Base-by-base conservation (phyloP, 2,888 invertebrate species). In the Eristalinus sepulchralis region DNA sequence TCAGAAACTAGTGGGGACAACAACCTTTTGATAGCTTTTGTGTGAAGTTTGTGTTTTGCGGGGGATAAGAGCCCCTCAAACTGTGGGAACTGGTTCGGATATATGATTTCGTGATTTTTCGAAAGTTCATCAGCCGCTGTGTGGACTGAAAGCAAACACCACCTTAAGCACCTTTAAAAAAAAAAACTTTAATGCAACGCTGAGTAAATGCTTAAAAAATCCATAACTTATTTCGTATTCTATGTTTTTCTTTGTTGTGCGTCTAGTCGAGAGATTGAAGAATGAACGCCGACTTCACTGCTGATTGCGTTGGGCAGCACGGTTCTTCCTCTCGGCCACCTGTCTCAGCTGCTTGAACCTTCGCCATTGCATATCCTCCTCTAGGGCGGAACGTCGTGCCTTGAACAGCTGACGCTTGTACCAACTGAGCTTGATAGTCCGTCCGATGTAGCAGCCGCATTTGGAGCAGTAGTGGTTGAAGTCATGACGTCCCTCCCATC, bases 371-470 rank as follows among this genome's bases (percentile, higher is more conserved):
- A 47, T 72, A 17, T 86, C 83, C 60, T 89, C 89, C 83, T 90
- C 91, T 33, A 90, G 88, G 2, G 89, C 89, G 0, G 91, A 91
- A 8, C 89, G 83, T 20, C 83, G 81, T 4, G 91, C 90, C 8
- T 90, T 67, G 31, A 90, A 91, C 1, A 92, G 57, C 11, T 90
- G 88, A 1, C 90, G 89, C 31, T 91, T 91, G 66, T 91, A 91
- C 91, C 91, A 91, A 62, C 91, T 91, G n/a, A 91, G 73, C 2
- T 91, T 90, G 8, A 88, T 89, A 70, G 89, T 90, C 2, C 92
- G 89, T 1, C 92, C 92, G 82, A 92, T 90, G 33, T 88, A 92
- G 71, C 92, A 92, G 31, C 92, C 92, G 60, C 92, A 92, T 36
- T 90, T 89, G 0, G 88, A 82, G 59, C 92, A 92, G 62, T 92